Conservation (phyloP, 2,113 vertebrate genomes). For the Sardina pilchardus region DNA sequence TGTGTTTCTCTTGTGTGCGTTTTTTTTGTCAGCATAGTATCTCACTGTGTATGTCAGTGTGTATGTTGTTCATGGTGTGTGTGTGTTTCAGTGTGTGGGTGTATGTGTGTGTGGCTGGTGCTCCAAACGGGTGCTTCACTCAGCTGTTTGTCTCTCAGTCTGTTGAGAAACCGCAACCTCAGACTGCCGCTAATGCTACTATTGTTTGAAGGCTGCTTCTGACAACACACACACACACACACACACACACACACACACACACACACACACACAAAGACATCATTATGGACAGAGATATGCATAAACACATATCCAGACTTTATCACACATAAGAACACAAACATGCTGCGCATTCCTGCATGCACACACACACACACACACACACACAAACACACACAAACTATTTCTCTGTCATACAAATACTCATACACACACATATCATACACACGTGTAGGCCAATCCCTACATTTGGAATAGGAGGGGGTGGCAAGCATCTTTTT, state of each 20-base stretch:
- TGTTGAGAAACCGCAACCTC: background rate
- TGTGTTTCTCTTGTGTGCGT: background rate
- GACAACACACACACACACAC: background rate
- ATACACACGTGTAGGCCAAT: slow-evolving; percentile 30
- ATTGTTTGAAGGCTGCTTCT: background rate
- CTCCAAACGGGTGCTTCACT: background rate
- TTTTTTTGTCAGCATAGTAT: background rate
- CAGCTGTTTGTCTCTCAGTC: background rate
- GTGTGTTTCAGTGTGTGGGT: slow-evolving; percentile 15
- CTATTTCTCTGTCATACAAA: background rate
- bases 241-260: background rate
- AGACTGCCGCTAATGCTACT: background rate
- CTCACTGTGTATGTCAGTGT: background rate
- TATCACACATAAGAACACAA: no score
- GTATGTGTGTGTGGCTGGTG: slow-evolving; percentile 13
- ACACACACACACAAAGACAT: background rate
- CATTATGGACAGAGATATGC: background rate
- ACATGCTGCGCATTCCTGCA: background rate
- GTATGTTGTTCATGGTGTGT: background rate
- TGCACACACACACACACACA: background rate
- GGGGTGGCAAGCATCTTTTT: slow-evolving; percentile 64
- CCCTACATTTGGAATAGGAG: slow-evolving; percentile 56
- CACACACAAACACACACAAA: background rate
- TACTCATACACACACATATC: background rate
- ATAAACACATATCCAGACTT: background rate